These are phyloP conservation scores for Nycteola revayana DNA, from an alignment of 2,888 invertebrate genomes.

Conservation along the genomic window DNA sequence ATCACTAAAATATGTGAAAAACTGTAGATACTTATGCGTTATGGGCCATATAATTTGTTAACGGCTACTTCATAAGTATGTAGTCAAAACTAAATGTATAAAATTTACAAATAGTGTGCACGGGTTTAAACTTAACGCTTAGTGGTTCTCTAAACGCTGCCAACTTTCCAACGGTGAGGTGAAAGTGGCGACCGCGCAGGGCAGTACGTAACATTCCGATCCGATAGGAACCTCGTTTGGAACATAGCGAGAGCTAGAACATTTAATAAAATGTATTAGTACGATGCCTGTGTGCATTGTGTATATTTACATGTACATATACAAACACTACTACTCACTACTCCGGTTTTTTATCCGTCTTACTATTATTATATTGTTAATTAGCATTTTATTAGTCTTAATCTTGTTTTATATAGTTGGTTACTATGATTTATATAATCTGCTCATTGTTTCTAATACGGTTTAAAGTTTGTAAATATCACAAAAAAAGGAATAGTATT, in stretches of 20 bases:
- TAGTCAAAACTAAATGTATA: too few relatives aligned
- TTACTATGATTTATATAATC: background rate
- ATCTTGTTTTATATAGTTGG: background rate
- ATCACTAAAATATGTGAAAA: too few relatives aligned
- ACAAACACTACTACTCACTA: too few relatives aligned
- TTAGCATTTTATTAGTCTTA: too few relatives aligned
- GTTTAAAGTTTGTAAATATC: too few relatives aligned
- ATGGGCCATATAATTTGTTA: too few relatives aligned
- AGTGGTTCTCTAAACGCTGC: constrained; percentile 67
- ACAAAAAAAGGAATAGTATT: too few relatives aligned
- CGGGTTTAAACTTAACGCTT: constrained; percentile 51
- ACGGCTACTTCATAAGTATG: constrained; percentile 1
- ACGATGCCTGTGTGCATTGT: background rate
- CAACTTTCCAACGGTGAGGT: constrained; percentile 73
- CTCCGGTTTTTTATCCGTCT: too few relatives aligned
- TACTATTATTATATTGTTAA: too few relatives aligned
- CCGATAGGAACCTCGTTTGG: constrained; percentile 59
- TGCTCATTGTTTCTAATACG: too few relatives aligned
- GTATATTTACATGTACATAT: too few relatives aligned
- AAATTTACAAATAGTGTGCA: constrained; percentile 21
- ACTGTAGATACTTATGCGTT: too few relatives aligned
- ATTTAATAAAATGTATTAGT: constrained; percentile 30
- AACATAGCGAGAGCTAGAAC: constrained; percentile 42
- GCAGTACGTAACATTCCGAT: constrained; percentile 66
- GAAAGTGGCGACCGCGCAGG: constrained; percentile 70